Evolutionary conservation across 2,113 vertebrate species (phyloP), one percentile per base, ranked within the genome.

Genomic region (Dipodomys ordii): DNA sequence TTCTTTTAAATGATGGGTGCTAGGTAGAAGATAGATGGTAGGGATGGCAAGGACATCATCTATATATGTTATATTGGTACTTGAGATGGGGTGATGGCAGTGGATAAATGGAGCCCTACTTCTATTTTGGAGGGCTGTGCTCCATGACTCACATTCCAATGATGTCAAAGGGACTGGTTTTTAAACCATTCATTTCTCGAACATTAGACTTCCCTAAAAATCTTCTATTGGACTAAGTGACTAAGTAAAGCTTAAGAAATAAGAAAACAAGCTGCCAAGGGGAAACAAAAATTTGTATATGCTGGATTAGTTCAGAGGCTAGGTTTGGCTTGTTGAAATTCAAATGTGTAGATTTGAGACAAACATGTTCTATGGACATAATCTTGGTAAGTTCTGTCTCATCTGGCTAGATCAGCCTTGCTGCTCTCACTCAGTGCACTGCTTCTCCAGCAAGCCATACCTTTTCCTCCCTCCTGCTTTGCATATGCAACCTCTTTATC

Each of bases 201-300:
- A 92, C 90, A 22, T 84, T 60, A 82, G 57, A 91, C 80, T 82
- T 69, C 20, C 49, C 39, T 94, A 65, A 87, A 93, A 84, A 16
- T 64, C 30, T 81, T 78, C 39, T n/a, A 68, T 86, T 69, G 57
- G 27, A 82, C 69, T 73, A 73, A 78, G n/a, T 49, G 64, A 20
- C 65, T 71, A 6, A 89, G 22, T 89, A 27, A 64, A 15, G 32
- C 39, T 83, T 83, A 15, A 68, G 57, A 94, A 91, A n/a, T 49
- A 91, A 86, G 46, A 86, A n/a, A 87, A n/a, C 39, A 76, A 68
- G 35, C 73, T 28, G 89, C 83, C 10, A 25, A 16, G 4, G 44
- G 83, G 27, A 93, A 64, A 79, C 69, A 32, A 46, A 73, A 73
- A 20, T 68, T 19, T 86, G 30, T 64, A 49, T 46, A 80, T 88